A percentile compares a stretch with the other conserved stretches of the same genome.
Evolutionary conservation across 2,113 vertebrate species (phyloP).

Genomic region (Glareola pratincola): DNA sequence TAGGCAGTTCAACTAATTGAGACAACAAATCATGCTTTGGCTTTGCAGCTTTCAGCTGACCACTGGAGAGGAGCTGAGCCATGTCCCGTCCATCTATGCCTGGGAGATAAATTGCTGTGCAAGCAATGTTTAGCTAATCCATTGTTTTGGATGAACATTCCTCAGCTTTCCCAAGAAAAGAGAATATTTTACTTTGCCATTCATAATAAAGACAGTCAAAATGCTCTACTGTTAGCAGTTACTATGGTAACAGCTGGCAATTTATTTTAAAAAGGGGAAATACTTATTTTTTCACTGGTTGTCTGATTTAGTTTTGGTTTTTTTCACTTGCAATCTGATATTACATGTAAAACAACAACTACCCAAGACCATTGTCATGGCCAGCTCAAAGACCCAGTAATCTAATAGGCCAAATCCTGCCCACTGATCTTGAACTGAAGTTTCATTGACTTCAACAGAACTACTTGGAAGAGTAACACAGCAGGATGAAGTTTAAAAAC

Average conservation of each 20-base stretch:
- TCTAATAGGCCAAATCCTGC: background rate
- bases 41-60: background rate
- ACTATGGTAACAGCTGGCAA: slow-evolving; percentile 66
- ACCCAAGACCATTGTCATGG: background rate
- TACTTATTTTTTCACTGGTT: slow-evolving; percentile 5
- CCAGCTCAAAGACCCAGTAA: background rate
- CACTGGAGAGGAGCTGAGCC: background rate
- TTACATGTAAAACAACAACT: background rate
- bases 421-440: background rate
- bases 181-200: slow-evolving; percentile 54
- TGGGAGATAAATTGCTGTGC: background rate
- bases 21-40: background rate
- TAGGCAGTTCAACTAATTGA: background rate
- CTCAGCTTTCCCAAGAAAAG: slow-evolving; percentile 49
- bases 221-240: slow-evolving; percentile 54
- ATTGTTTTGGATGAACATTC: background rate
- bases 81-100: background rate
- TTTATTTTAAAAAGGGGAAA: slow-evolving; percentile 49
- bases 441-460: background rate
- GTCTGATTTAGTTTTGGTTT: slow-evolving; percentile 47
- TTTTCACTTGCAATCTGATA: slow-evolving; percentile 13
- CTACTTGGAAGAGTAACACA: background rate
- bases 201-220: slow-evolving; percentile 57
- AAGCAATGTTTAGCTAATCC: background rate
- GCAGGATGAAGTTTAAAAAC: background rate